These are phyloP conservation scores for Gnathonemus longibarbis DNA, from an alignment of 2,113 vertebrate species.

Conservation along the genomic window DNA sequence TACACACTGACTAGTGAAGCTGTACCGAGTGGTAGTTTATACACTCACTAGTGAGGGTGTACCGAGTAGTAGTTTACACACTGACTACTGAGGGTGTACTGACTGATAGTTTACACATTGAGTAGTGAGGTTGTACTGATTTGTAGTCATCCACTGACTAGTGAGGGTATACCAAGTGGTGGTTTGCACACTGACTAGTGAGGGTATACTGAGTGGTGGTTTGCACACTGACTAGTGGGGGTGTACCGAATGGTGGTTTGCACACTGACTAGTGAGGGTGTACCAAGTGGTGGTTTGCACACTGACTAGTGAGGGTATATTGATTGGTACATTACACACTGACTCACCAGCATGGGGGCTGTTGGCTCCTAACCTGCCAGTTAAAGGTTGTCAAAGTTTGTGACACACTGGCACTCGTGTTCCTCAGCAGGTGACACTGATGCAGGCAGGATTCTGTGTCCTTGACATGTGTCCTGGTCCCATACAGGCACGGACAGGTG, in stretches of 20 bases:
- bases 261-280: too few species aligned
- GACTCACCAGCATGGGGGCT: background rate
- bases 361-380: background rate
- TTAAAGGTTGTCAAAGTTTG: background rate
- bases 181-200: background rate
- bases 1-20: too few species aligned
- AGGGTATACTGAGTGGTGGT: too few species aligned
- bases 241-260: too few species aligned
- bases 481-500: background rate
- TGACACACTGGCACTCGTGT: background rate
- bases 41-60: background rate
- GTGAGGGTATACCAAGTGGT: accelerated
- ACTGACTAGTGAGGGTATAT: background rate
- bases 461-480: background rate
- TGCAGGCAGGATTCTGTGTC: background rate
- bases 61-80: too few species aligned
- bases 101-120: too few species aligned
- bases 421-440: background rate
- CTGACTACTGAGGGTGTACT: too few species aligned
- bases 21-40: too few species aligned
- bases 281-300: background rate
- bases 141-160: too few species aligned
- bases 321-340: background rate
- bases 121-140: too few species aligned
- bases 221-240: too few species aligned